Base-by-base conservation (phyloP, 1,140 invertebrate species). In the Dendrolimus punctatus region DNA sequence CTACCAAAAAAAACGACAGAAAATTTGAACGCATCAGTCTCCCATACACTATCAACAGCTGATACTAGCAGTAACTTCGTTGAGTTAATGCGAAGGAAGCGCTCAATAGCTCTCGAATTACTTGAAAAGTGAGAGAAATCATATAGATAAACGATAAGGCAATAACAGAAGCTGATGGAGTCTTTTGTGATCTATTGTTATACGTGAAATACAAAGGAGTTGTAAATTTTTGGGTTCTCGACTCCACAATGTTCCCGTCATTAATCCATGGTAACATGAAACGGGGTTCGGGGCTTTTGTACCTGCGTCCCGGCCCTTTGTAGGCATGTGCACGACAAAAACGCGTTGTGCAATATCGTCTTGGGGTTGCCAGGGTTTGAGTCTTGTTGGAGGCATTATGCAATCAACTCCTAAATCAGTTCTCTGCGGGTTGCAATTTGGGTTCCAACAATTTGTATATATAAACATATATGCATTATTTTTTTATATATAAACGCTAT, bases 171-270 rank as follows among this genome's bases (percentile, higher is more conserved):
- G 80, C 77, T 62, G 77, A 81, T 84, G 66, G 66, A 68, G 74
- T 76, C 78, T 76, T 68, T 85, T 85, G 80, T 83, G 60, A 64
- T 54, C 71, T 72, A 73, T 85, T 83, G 76, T 83, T 74, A 60
- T 46, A 59, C 10, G 47, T 49, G 50, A 42, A 64, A 66, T 51
- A 83, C 82, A 85, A 85, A 82, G 72, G 74, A 80, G 76, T 85
- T 82, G 79, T 84, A 81, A 83, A 80, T 81, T 84, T 81, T 83
- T 84, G 79, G 77, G 78, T 80, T 83, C 82, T 85, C 79, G 80
- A 78, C 76, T 80, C 73, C 71, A 80, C 80, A 78, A 80, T 80
- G 72, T 79, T 80, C 75, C 72, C 76, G 78, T 73, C 79, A 76
- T 82, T 78, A 81, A 79, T 82, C 74, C 80, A 76, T 75, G 65